phyloP scores from a whole-genome alignment of 1,140 invertebrate genomes.

The Mya arenaria region DNA sequence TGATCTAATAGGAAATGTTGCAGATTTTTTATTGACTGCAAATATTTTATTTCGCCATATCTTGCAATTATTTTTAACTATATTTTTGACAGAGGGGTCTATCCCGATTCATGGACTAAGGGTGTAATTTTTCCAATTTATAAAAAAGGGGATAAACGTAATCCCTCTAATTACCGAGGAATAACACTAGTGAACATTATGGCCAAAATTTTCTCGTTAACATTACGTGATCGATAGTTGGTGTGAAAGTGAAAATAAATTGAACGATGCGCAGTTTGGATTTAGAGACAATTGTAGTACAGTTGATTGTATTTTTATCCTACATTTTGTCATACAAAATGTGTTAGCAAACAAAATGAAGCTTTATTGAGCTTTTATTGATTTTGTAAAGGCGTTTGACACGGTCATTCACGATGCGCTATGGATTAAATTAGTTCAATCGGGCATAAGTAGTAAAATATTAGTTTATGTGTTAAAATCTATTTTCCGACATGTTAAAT shows the following conservation, averaged over 20 bases:
- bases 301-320: conserved; percentile 26
- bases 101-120: no score
- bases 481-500: no score
- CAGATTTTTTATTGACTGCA: conserved; percentile 25
- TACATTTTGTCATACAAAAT: conserved; percentile 12
- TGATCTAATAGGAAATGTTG: neutral
- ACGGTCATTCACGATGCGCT: conserved; percentile 10
- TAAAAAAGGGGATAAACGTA: neutral
- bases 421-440: conserved; percentile 11
- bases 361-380: conserved; percentile 12
- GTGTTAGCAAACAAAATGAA: neutral
- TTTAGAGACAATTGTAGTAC: conserved; percentile 5
- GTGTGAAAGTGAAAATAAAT: conserved; percentile 6
- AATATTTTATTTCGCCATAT: conserved; percentile 12
- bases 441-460: neutral
- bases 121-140: no score
- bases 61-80: neutral
- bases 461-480: no score
- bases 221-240: neutral
- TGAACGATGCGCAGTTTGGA: conserved; percentile 14
- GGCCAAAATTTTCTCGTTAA: conserved; percentile 20
- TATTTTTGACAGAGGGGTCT: neutral
- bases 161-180: conserved; percentile 20
- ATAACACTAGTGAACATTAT: conserved; percentile 7
- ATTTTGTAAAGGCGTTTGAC: neutral